A percentile compares a stretch with the other conserved stretches of the same genome.
Conservation (phyloP, 2,888 invertebrate species). For the Cremastinae sp. region DNA sequence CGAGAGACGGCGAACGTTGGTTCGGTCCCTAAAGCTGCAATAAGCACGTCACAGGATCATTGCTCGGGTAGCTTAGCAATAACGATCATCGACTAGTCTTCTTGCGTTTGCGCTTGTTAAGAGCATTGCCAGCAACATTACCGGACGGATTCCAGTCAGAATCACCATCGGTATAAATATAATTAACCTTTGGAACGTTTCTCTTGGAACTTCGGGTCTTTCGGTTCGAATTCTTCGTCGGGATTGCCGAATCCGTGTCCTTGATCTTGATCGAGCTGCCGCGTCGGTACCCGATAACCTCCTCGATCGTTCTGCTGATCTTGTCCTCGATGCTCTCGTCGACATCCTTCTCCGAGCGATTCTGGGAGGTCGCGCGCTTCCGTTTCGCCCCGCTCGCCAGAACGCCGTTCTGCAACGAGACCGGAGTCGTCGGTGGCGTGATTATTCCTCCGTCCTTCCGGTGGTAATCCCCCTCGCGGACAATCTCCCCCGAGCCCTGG, state of each 20-base stretch:
- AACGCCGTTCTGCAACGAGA: slow-evolving; percentile 51
- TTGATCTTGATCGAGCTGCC: slow-evolving; percentile 57
- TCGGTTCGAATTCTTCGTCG: slow-evolving; percentile 61
- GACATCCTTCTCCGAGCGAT: slow-evolving; percentile 43
- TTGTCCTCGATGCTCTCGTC: slow-evolving; percentile 52
- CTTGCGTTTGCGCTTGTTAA: slow-evolving; percentile 72
- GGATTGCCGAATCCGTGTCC: slow-evolving; percentile 36
- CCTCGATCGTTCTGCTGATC: slow-evolving; percentile 58
- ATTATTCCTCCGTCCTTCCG: slow-evolving; percentile 61
- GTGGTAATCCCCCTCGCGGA: slow-evolving; percentile 67
- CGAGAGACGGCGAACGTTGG: neutral
- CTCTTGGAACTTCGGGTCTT: slow-evolving; percentile 76
- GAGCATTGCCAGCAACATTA: slow-evolving; percentile 39
- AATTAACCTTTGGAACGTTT: slow-evolving; percentile 76
- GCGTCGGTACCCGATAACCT: neutral
- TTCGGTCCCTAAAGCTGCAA: slow-evolving; percentile 2
- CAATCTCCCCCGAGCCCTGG: slow-evolving; percentile 61
- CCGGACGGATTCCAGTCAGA: slow-evolving; percentile 75
- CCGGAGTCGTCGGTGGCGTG: neutral
- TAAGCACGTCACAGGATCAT: slow-evolving; percentile 37
- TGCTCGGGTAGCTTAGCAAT: slow-evolving; percentile 52
- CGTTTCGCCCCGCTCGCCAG: slow-evolving; percentile 59
- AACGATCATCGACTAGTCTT: slow-evolving; percentile 75
- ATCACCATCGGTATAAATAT: slow-evolving; percentile 75
- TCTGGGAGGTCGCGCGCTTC: slow-evolving; percentile 59